Base-by-base conservation (phyloP, 2,888 invertebrate genomes). In the Agrilus cyanescens region DNA sequence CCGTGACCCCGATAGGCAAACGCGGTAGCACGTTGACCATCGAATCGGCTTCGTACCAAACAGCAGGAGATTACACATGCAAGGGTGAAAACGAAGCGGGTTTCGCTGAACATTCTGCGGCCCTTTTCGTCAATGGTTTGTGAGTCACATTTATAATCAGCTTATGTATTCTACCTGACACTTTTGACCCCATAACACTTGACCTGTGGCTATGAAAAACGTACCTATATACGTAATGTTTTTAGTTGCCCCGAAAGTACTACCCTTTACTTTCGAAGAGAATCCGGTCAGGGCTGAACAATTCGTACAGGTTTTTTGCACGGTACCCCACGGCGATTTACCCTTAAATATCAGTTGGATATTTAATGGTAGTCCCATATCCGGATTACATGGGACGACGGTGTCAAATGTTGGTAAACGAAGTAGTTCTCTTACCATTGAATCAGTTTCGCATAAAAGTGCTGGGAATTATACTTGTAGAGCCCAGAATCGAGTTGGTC, bases 51-150 rank as follows among this genome's bases (percentile, higher is more conserved):
- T 70, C 74, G 55, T 78, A 78, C 51, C 74, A 74, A 56, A 82
- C 85, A 65, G 77, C 76, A 45, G 85, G 85, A 47, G 81, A 82
- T 62, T 86, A 85, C 66, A 80, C 82, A 51, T 85, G 85, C 63
- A 69, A 75, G 52, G 84, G 82, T 43, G 75, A 76, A 66, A 87
- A 86, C 67, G 72, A 72, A 53, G 85, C 83, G 45, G 87, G 85
- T 55, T 67, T 68, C 49, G 74, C 76, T 53, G 76, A 75, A 54
- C 76, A 80, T 60, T 76, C 80, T 44, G 78, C 84, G 49, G 73
- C 74, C 59, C 71, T 86, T 52, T 75, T 75, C 62, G 84, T 86
- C 51, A 81, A 84, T 63, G 85, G 85, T 85, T 64, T 57, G 74
- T 67, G 38, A 36, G 38, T 31, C 41, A 29, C 25, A 25, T 25